Base-by-base conservation (phyloP, 2,888 invertebrate species). In the Blomia tropicalis region DNA sequence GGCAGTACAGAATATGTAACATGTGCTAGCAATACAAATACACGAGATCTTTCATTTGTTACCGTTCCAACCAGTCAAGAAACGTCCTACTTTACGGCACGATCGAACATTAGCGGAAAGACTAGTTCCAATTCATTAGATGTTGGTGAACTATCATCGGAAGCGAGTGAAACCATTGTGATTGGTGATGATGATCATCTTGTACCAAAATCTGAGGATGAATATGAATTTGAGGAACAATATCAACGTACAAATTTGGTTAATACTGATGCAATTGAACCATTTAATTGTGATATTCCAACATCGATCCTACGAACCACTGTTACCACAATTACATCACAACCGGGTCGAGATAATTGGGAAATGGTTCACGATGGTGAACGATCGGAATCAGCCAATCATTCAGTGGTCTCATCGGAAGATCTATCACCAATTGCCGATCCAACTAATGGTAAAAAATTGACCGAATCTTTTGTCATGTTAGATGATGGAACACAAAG, bases 121-220 rank as follows among this genome's bases (percentile, higher is more conserved):
- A 67, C 68, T 29, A 69, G 88, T 71, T 88, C 89, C 0, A 82
- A 85, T 69, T 89, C 89, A 64, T 77, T 90, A 47, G 87, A 88
- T 73, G 78, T 90, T 63, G 88, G 85, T 66, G 90, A 90, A 75
- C 74, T 77, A 54, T 82, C 88, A 41, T 91, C 91, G 32, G 92
- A 93, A 74, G 79, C 85, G 29, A 91, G 91, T 1, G 92, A 92
- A 76, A 95, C 93, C 1, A 75, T 95, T 7, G 84, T 95, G 11
- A 88, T 91, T 47, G 62, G 47, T 30, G 62, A 62, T 11, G 63
- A 56, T 31, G 30, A 43, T 25, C 22, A 25, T 14, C 44, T 47
- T 44, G 7, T 7, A 7, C 29, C n/a, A 72, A 74, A 84, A 58
- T 75, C 75, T 61, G 70, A 72, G 44, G 75, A 75, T 23, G 84